phyloP scores from a whole-genome alignment of 1,140 invertebrate genomes.

The Drosophila chauvacae region DNA sequence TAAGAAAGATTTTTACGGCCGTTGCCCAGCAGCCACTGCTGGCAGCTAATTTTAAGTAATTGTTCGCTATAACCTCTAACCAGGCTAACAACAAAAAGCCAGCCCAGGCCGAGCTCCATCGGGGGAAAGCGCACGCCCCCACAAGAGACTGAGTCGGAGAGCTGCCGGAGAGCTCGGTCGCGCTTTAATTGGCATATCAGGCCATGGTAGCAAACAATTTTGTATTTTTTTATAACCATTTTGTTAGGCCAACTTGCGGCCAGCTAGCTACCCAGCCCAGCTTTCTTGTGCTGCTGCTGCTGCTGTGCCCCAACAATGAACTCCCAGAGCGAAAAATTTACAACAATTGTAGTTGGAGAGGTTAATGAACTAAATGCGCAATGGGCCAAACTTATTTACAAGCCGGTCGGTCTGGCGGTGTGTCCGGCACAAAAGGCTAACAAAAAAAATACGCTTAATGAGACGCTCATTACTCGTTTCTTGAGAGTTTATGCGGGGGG shows the following conservation, averaged over 20 bases:
- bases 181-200: constrained; percentile 81
- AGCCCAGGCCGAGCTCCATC: constrained; percentile 6
- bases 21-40: constrained; percentile 34
- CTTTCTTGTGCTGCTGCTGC: constrained; percentile 37
- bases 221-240: constrained; percentile 71
- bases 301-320: constrained; percentile 59
- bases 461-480: constrained; percentile 71
- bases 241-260: constrained; percentile 69
- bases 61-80: constrained; percentile 68
- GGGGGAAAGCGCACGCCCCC: constrained; percentile 64
- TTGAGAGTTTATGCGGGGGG: constrained; percentile 48
- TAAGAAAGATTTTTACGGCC: constrained; percentile 44
- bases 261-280: constrained; percentile 24
- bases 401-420: constrained; percentile 24
- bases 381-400: constrained; percentile 76
- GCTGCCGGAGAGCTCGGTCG: constrained; percentile 57
- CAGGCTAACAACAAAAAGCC: constrained; percentile 41
- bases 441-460: constrained; percentile 58
- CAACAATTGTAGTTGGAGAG: constrained; percentile 78
- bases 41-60: constrained; percentile 77
- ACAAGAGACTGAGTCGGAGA: constrained; percentile 23
- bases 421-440: constrained; percentile 42
- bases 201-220: constrained; percentile 63
- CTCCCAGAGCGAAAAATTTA: constrained; percentile 65
- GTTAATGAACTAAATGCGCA: constrained; percentile 80